Percentiles rank a stretch among this genome's conserved stretches.
Conservation (phyloP, 2,113 vertebrate species). For the Platycercus adscitus region DNA sequence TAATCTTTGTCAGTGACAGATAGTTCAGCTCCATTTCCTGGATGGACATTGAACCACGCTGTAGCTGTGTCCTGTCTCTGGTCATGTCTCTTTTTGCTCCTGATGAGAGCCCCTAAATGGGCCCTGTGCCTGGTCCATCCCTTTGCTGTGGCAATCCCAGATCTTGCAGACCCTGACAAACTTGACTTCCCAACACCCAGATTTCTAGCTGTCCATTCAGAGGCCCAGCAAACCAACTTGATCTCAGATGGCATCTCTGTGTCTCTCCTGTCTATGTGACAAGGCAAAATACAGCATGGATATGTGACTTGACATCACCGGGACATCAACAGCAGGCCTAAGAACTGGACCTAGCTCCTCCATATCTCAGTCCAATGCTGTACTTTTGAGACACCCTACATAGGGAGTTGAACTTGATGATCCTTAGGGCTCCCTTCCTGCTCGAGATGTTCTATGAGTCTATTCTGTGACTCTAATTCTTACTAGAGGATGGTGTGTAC, state of each 20-base stretch:
- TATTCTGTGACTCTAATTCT: background rate
- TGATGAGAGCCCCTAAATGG: background rate
- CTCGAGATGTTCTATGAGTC: background rate
- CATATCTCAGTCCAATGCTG: background rate
- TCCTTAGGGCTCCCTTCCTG: background rate
- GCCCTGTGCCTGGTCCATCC: background rate
- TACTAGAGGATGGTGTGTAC: background rate
- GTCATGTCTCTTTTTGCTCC: background rate
- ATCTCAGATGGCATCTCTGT: background rate
- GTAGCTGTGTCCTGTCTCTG: background rate
- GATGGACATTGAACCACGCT: background rate
- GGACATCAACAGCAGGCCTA: background rate
- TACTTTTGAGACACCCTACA: too few relatives aligned
- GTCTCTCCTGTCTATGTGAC: background rate
- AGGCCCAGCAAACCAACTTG: background rate
- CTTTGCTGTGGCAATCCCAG: background rate
- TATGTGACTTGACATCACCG: background rate
- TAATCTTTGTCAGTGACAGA: background rate
- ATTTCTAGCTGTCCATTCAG: background rate
- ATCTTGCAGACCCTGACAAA: background rate
- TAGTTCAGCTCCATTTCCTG: background rate
- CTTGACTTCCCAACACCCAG: background rate
- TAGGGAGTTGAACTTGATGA: background rate
- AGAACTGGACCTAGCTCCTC: background rate
- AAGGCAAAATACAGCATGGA: background rate